Percentiles rank a stretch among this genome's conserved stretches.
phyloP scores from a whole-genome alignment of 2,888 invertebrate genomes.

The Plebejus melissa region DNA sequence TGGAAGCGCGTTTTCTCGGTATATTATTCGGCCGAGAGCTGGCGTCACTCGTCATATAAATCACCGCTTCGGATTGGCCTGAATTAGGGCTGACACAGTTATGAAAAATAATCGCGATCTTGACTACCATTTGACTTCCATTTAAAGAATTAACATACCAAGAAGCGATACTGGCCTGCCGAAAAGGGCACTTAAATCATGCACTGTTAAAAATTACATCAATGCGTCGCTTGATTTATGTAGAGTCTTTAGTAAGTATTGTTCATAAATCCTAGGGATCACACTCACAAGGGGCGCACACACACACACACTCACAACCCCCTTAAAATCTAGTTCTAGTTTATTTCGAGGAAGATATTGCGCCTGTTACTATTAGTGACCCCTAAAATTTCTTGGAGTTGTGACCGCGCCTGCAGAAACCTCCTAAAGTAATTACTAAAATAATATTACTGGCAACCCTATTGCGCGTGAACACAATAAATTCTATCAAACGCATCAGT shows the following conservation, averaged over 20 bases:
- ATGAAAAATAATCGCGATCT: not conserved
- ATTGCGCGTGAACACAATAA: conserved; percentile 4
- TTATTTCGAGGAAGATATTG: no score
- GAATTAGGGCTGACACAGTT: not conserved
- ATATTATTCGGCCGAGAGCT: not conserved
- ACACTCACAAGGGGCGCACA: no score
- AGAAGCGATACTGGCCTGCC: not conserved
- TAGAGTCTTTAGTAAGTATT: no score
- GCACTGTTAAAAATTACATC: not conserved
- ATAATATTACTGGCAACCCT: not conserved
- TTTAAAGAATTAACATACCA: not conserved
- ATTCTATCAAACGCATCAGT: not conserved
- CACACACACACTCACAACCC: no score
- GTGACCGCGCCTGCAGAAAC: no score
- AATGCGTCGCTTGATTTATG: not conserved
- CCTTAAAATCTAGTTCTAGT: no score
- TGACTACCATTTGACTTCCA: not conserved
- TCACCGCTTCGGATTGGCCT: not conserved
- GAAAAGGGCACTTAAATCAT: no score
- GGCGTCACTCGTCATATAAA: conserved; percentile 14
- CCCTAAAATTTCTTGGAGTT: no score
- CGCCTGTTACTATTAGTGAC: no score
- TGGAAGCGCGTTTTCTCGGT: not conserved
- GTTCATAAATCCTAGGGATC: no score
- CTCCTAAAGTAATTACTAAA: no score